Evolutionary conservation across 1,140 invertebrate genomes (phyloP), one percentile per base, ranked within the genome.

Genomic region (Leptoteleia sp.): DNA sequence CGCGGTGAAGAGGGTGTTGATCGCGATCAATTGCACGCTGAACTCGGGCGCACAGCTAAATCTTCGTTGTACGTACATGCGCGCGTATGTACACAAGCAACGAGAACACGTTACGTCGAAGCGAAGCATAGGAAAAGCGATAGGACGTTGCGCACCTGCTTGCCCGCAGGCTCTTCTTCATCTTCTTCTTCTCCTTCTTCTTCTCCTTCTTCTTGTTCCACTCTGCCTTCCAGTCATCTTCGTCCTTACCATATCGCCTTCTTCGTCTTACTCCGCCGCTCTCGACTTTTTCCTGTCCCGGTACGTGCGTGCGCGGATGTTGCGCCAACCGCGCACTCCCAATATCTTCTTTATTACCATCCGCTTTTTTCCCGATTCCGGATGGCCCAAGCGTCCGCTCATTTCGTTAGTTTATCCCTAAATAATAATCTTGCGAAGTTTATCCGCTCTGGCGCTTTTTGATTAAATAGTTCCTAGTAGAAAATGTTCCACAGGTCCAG

Each of bases 61-160:
- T 73, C 68, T 65, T 43, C 4, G 45, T 43, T 47, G 54, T 54
- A 64, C 33, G 31, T 67, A 65, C 61, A 71, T 57, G 57, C 40
- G 40, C 19, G 45, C 37, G 37, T 45, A 59, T 72, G 65, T 65
- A 71, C 31, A 72, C 76, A 72, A 59, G 33, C 61, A 45, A 47
- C 68, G 48, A 19, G 61, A 65, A 71, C 68, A 72, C 55, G 68
- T 78, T 68, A 57, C 67, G 68, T 62, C 76, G 61, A 78, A 71
- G 59, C 29, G 37, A 35, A 71, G 37, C 54, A 19, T 29, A 77
- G 67, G 61, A 61, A 67, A 72, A 78, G 54, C 68, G 61, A 78
- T 78, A 78, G 76, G 61, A 78, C 62, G 67, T 55, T 67, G 76
- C 55, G 76, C 76, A 79, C 76, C 76, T 79, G 76, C 76, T 79